Base-by-base conservation (phyloP, 2,888 invertebrate species). In the Pollenia angustigena region DNA sequence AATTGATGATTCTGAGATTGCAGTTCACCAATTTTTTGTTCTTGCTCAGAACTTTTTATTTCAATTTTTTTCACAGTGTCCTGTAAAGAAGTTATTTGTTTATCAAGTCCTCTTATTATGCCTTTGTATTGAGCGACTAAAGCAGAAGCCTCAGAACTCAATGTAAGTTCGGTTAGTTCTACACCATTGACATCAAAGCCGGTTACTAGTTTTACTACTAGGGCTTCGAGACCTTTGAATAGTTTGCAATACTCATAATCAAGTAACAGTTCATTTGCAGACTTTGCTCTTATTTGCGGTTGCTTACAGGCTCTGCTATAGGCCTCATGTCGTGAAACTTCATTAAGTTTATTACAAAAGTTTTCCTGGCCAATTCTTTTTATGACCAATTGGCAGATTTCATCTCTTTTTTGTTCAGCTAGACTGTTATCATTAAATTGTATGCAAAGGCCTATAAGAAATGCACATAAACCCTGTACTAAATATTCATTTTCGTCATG, bases 221-320 rank as follows among this genome's bases (percentile, higher is more conserved):
- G 91, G 14, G 94, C 95, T 94, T 97, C 97, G 48, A 97, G 93
- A 0, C 95, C 95, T 93, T 98, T 99, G 92, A 98, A 97, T 42
- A 99, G 94, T 91, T 96, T 96, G 91, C 99, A 98, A 94, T 99
- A 99, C 93, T 99, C 98, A 92, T 97, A 98, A 93, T 99, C 99
- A 58, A 99, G 95, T 78, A 99, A 94, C 18, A 99, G 94, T 88
- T 99, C 98, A 0, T 94, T 94, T 4, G 97, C 94, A 78, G 95
- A 94, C 92, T 96, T 96, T 12, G 96, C 97, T 62, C 96, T 95
- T 46, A 97, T 95, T 93, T 99, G 98, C 0, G 99, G 98, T 90
- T 97, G 97, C 92, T 99, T 99, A 23, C 98, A 96, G 16, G 99
- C 98, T 91, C 96, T 95, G 80, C 97, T 97, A 94, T 99, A 99